phyloP scores from a whole-genome alignment of 2,888 invertebrate genomes.

The Lasioglossum calceatum region DNA sequence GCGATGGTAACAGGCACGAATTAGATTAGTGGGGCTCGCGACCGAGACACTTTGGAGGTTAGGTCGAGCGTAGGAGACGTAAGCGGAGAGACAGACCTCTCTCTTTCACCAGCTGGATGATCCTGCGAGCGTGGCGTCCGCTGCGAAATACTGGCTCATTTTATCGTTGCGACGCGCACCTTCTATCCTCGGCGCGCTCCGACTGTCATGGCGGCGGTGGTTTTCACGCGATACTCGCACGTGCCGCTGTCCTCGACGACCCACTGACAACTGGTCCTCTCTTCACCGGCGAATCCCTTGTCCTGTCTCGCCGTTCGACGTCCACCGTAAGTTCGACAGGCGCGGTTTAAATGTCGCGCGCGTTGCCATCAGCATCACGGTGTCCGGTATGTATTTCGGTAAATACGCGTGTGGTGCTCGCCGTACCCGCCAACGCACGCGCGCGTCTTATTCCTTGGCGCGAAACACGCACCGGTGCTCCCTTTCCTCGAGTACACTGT shows the following conservation, averaged over 20 bases:
- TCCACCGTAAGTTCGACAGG: slow-evolving; percentile 15
- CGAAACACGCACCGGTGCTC: neutral
- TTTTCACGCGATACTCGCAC: slow-evolving; percentile 31
- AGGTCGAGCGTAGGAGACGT: slow-evolving; percentile 33
- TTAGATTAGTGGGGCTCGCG: slow-evolving; percentile 72
- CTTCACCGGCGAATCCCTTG: neutral
- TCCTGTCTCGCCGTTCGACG: neutral
- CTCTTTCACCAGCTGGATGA: slow-evolving; percentile 44
- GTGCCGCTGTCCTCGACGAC: slow-evolving; percentile 24
- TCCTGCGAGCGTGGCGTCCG: slow-evolving; percentile 11
- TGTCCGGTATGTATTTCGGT: neutral
- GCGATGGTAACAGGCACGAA: slow-evolving; percentile 50
- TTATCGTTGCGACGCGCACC: slow-evolving; percentile 8
- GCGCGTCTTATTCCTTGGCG: neutral
- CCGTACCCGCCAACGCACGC: neutral
- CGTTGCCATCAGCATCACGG: slow-evolving; percentile 51
- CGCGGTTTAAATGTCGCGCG: slow-evolving; percentile 14
- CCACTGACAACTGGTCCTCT: neutral
- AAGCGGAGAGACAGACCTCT: slow-evolving; percentile 51
- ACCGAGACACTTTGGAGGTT: slow-evolving; percentile 63
- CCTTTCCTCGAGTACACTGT: neutral
- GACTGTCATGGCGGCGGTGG: slow-evolving; percentile 42
- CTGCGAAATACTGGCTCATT: neutral
- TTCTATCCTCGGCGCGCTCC: slow-evolving; percentile 17
- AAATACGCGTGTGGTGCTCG: too few relatives aligned